These are phyloP conservation scores for Ephialtes manifestator DNA, from an alignment of 2,888 invertebrate species.

Conservation along the genomic window DNA sequence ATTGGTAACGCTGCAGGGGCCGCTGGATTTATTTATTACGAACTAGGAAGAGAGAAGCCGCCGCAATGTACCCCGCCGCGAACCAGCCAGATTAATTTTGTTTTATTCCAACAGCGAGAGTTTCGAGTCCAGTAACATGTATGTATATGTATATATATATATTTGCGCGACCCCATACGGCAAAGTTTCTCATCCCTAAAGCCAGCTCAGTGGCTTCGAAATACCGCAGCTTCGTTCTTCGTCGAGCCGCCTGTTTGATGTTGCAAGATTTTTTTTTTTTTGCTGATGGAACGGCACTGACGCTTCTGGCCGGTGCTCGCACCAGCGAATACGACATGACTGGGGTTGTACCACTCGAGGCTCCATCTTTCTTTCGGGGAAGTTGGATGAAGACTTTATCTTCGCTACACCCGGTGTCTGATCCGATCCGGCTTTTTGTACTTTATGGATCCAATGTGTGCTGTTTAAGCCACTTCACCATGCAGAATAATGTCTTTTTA, in stretches of 20 bases:
- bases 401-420: background rate
- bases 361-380: conserved; percentile 57
- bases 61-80: conserved; percentile 67
- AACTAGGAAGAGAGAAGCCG: conserved; percentile 70
- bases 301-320: conserved; percentile 64
- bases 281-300: conserved; percentile 49
- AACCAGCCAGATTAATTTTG: conserved; percentile 71
- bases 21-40: conserved; percentile 81
- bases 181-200: conserved; percentile 68
- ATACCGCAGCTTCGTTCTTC: conserved; percentile 59
- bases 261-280: conserved; percentile 46
- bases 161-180: conserved; percentile 21
- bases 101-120: conserved; percentile 58
- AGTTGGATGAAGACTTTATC: conserved; percentile 70
- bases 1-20: conserved; percentile 79
- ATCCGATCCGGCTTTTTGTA: conserved; percentile 13
- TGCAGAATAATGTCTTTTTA: background rate
- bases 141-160: conserved; percentile 17
- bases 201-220: conserved; percentile 57
- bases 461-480: background rate
- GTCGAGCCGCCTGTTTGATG: conserved; percentile 66
- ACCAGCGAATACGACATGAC: conserved; percentile 68
- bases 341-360: conserved; percentile 35
- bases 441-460: background rate
- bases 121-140: conserved; percentile 18